Base-by-base conservation (phyloP, 1,140 invertebrate species). In the Drosophila pruinosa region DNA sequence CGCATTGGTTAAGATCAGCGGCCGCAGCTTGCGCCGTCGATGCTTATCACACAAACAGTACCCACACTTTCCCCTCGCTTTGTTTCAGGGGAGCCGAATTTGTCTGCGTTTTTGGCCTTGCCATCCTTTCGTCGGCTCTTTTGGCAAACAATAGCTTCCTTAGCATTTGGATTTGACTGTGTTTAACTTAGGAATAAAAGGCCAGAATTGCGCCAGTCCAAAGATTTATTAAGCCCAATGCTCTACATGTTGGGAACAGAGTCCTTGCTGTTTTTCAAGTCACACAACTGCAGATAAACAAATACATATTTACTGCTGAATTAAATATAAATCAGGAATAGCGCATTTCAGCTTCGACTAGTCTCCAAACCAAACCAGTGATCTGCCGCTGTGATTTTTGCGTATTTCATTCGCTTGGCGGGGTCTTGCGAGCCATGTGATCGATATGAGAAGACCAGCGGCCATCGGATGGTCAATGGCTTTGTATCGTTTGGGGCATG, bases 381-480 rank as follows among this genome's bases (percentile, higher is more conserved):
- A 68, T 38, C 59, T 77, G 67, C 71, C 62, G 80, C 80, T 79
- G 75, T 64, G 79, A 83, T 80, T 83, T 83, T 83, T 85, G 80
- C 80, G 80, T 86, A 85, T 73, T 67, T 69, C 31, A 39, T 70
- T 8, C 31, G 59, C 31, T 53, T 15, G 48, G 47, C 38, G 14
- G 48, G 19, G 34, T 19, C 47, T 26, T n/a, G 22, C 59, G 12
- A 26, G 12, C 39, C 26, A 62, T 58, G 69, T 85, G 80, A 85
- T 85, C 77, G 80, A 85, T 86, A 85, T 67, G 72, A 72, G 72
- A 59, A 65, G 78, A 64, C 3, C 57, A 36, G 26, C 24, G 31
- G 80, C 17, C 76, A 31, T 34, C 28, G 50, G 69, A 54, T 69
- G 28, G 22, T 58, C 56, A 57, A 65, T 31, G 34, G 28, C n/a